Evolutionary conservation across 2,797 vertebrate genomes (phyloP).

Genomic region (Buceros bicornis): DNA sequence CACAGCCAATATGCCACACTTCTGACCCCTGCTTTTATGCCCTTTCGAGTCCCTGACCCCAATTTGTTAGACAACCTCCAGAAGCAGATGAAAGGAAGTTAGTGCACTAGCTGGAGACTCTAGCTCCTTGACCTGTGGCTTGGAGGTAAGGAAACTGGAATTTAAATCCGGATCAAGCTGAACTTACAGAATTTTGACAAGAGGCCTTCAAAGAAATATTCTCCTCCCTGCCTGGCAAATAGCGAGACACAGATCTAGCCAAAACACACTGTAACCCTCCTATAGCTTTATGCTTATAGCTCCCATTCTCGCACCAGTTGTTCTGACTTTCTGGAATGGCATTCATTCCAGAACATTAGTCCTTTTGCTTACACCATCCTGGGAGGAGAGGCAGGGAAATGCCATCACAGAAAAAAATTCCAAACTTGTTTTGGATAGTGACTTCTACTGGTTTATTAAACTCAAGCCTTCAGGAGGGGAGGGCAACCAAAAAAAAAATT

Average conservation of each 20-base stretch:
- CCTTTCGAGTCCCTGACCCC: not conserved
- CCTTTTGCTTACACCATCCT: not conserved
- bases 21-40: not conserved
- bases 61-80: not conserved
- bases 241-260: not conserved
- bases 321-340: not conserved
- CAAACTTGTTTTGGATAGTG: not conserved
- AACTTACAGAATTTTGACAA: constrained; percentile 10
- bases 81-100: not conserved
- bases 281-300: not conserved
- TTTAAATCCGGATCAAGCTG: not conserved
- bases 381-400: not conserved
- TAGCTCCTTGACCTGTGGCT: constrained; percentile 8
- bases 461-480: not conserved
- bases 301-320: not conserved
- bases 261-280: not conserved
- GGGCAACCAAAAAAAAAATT: not conserved
- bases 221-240: not conserved
- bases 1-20: not conserved
- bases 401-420: fast-evolving
- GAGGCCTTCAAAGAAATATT: constrained; percentile 35
- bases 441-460: not conserved
- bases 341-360: not conserved
- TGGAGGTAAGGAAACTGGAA: constrained; percentile 1
- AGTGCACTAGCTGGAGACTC: not conserved